A percentile compares a stretch with the other conserved stretches of the same genome.
Evolutionary conservation across 2,797 vertebrate genomes (phyloP).

Genomic region (Helicolenus hilgendorfi): DNA sequence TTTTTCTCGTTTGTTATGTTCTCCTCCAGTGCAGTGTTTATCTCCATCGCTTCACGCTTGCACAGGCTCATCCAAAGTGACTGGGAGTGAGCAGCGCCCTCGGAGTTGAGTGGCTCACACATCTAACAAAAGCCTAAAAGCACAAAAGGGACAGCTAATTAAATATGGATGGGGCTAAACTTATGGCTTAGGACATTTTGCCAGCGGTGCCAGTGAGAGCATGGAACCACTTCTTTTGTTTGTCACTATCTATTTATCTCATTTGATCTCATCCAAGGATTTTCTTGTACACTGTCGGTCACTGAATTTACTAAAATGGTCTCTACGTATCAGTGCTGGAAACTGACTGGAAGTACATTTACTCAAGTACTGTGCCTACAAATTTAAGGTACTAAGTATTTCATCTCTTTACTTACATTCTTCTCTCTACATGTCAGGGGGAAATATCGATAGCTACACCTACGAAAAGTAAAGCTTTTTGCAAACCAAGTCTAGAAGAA

Average conservation of each 20-base stretch:
- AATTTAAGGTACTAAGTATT: background rate
- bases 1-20: conserved; percentile 40
- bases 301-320: background rate
- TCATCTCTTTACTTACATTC: background rate
- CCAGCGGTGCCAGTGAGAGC: conserved; percentile 24
- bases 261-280: background rate
- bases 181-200: conserved; percentile 51
- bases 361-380: background rate
- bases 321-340: background rate
- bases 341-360: background rate
- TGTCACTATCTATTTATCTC: conserved; percentile 2
- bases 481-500: too few species aligned
- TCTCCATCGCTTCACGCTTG: conserved; percentile 46
- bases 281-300: background rate
- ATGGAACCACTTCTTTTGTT: conserved; percentile 16
- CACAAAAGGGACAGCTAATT: conserved; percentile 56
- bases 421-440: background rate
- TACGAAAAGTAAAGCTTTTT: too few species aligned
- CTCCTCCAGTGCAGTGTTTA: conserved; percentile 35
- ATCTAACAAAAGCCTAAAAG: conserved; percentile 53
- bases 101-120: conserved; percentile 37
- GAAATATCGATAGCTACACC: background rate
- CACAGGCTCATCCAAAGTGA: conserved; percentile 64
- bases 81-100: conserved; percentile 43
- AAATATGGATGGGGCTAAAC: conserved; percentile 65